Evolutionary conservation across 2,113 vertebrate species (phyloP), one percentile per base, ranked within the genome.

Genomic region (Ailurus styani): DNA sequence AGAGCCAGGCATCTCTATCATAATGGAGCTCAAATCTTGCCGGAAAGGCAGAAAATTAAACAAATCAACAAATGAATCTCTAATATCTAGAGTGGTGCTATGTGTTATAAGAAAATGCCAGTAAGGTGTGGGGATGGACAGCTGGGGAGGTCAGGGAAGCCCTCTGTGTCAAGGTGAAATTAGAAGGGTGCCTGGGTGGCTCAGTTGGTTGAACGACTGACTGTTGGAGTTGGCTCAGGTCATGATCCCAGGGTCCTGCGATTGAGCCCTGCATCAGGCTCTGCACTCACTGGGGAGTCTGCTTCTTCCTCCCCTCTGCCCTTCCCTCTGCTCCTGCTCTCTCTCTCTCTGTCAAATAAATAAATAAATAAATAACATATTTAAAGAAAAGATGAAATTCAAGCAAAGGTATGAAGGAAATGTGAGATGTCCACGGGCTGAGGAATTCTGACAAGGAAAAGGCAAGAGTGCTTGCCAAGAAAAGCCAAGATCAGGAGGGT

Each of bases 121-220:
- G 60, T 12, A 40, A 6, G 23, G 11, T 6, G 15, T 3, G 15
- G 6, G 20, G 12, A 23, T 0, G 29, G 34, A 25, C 45, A 5
- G 25, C 17, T 25, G 15, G 29, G 73, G 57, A n/a, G 31, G 18
- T 42, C 34, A 37, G 45, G 25, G 34, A 55, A 90, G 66, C 4
- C 13, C 23, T 75, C 37, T 20, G 12, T 34, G 23, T 73, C 31
- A 34, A 17, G 60, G 73, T 0, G n/a, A 57, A 75, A 37, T 52
- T 7, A 52, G 14, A 95, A 75, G 66, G 66, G 34, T 5, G 4
- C 66, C 66, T 68, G n/a, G 66, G 66, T 37, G 18, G n/a, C 66
- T 68, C 34, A 20, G 8, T 20, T 37, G 18, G 18, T 37, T 68
- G 66, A 68, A 18, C 2, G 18, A 9, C 66, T 1, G 17, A 68